Evolutionary conservation across 1,140 invertebrate genomes (phyloP), one percentile per base, ranked within the genome.

Genomic region (Lithobius niger): DNA sequence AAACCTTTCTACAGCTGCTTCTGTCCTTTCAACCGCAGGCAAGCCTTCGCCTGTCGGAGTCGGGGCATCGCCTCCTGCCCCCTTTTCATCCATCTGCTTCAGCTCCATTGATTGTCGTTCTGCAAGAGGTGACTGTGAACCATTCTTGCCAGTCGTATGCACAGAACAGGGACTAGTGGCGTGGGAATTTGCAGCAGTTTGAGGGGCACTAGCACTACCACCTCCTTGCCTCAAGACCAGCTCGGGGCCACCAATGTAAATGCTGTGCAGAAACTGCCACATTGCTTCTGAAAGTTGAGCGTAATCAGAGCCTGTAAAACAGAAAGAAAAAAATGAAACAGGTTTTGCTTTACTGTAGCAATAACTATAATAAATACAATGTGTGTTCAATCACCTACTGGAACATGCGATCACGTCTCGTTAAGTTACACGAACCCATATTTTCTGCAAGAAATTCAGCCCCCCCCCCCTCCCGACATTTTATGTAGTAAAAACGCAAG

Each of bases 211-310:
- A 16, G 6, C 13, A 22, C 15, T 40, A 27, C 4, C 21, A 4
- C 15, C n/a, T 26, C 52, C 27, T 50, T 67, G 66, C 56, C 75
- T 71, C 6, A 79, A 61, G 55, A 77, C 64, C 42, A 91, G 71
- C 65, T 89, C 86, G 0, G 89, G 89, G 1, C 89, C 89, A 16
- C 90, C 89, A 24, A 86, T 83, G 65, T 95, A 93, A 16, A 86
- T 86, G 45, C 74, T 76, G 48, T 82, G 75, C 64, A 93, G 84
- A 69, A 89, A 92, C 56, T 81, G 76, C 88, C 88, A 95, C 42
- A 88, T 73, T 47, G 86, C 82, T 64, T 86, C 81, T 53, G 84
- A 84, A 31, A 94, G 75, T 62, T 90, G 85, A 4, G 83, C 84
- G 69, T 88, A 84, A 65, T 90, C 86, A 0, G 86, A 88, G 27